Percentiles rank a stretch among this genome's conserved stretches.
phyloP scores from a whole-genome alignment of 2,888 invertebrate genomes.

The Drosophila eohydei region DNA sequence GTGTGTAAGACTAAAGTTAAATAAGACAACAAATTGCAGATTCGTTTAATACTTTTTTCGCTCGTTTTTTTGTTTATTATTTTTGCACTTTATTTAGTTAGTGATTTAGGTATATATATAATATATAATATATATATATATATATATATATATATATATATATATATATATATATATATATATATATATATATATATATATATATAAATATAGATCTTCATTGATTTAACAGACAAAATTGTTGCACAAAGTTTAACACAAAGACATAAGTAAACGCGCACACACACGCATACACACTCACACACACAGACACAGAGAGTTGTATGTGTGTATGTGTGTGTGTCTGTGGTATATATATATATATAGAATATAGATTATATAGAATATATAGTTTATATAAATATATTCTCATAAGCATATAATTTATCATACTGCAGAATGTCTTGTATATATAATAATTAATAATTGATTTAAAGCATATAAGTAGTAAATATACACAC shows the following conservation, averaged over 20 bases:
- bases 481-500: slow-evolving; percentile 46
- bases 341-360: slow-evolving; percentile 14
- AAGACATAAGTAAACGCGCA: slow-evolving; percentile 36
- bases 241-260: slow-evolving; percentile 68
- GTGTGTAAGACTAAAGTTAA: background rate
- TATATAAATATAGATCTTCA: slow-evolving; percentile 46
- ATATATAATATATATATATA: slow-evolving; percentile 51
- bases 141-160: slow-evolving; percentile 23
- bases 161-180: background rate
- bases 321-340: slow-evolving; percentile 16
- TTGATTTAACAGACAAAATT: slow-evolving; percentile 73
- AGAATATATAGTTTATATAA: slow-evolving; percentile 27
- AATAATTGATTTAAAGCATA: slow-evolving; percentile 66
- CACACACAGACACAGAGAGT: slow-evolving; percentile 2
- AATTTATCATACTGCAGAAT: slow-evolving; percentile 67
- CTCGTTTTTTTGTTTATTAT: slow-evolving; percentile 33
- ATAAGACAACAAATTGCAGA: slow-evolving; percentile 10
- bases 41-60: slow-evolving; percentile 50
- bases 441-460: slow-evolving; percentile 61
- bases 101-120: slow-evolving; percentile 69
- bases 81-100: slow-evolving; percentile 77
- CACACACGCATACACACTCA: slow-evolving; percentile 17
- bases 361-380: slow-evolving; percentile 17
- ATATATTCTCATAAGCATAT: slow-evolving; percentile 60
- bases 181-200: slow-evolving; percentile 1